Percentiles rank a stretch among this genome's conserved stretches.
phyloP scores from a whole-genome alignment of 2,797 vertebrate species.

The Pangasius djambal region DNA sequence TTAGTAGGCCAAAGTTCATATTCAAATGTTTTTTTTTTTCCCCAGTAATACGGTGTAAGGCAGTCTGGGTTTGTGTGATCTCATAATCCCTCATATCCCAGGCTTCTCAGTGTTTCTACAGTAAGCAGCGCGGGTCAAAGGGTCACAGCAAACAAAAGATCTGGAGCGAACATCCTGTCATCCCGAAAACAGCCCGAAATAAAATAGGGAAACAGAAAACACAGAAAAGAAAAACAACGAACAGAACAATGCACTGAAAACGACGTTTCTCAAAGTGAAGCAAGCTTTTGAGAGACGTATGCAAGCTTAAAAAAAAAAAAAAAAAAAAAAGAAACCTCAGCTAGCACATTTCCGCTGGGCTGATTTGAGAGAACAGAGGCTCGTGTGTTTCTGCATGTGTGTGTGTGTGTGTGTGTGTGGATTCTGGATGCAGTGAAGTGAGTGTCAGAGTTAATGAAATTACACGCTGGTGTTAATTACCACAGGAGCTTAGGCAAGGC shows the following conservation, averaged over 20 bases:
- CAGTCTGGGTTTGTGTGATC: constrained; percentile 40
- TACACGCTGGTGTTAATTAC: constrained; percentile 71
- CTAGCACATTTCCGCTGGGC: not conserved
- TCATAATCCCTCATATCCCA: constrained; percentile 40
- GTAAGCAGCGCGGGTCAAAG: constrained; percentile 44
- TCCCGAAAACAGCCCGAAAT: not conserved
- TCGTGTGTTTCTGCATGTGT: constrained; percentile 45
- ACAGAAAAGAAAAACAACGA: constrained; percentile 11
- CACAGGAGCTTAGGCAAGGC: constrained; percentile 52
- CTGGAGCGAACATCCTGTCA: constrained; percentile 32
- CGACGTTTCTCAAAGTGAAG: not conserved
- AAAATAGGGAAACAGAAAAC: constrained; percentile 16
- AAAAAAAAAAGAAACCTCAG: not conserved
- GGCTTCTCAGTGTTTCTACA: constrained; percentile 32
- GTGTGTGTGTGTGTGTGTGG: constrained; percentile 52
- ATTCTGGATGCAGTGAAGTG: constrained; percentile 51
- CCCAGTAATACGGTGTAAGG: not conserved
- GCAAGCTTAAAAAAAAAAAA: too few species aligned
- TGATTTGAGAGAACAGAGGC: not conserved
- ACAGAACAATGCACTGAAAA: constrained; percentile 25
- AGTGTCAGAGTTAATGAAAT: constrained; percentile 62
- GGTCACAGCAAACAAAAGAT: constrained; percentile 44
- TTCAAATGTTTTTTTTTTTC: not conserved
- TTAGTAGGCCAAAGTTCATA: constrained; percentile 53
- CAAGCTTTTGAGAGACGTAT: not conserved